Evolutionary conservation across 2,888 invertebrate genomes (phyloP).

Genomic region (Chouioia cunea): DNA sequence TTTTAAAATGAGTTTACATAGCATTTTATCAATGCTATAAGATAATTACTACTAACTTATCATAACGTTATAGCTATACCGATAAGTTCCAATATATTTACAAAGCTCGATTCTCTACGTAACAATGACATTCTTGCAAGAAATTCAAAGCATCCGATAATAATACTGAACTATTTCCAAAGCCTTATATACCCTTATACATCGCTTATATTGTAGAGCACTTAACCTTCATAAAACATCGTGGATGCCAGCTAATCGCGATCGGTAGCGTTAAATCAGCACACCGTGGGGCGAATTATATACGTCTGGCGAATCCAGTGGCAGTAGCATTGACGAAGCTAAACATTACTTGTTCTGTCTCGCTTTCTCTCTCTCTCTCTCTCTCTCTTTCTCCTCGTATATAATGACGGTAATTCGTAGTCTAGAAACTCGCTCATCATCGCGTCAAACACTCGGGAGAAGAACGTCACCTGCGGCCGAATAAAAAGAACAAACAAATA

Average conservation of each 20-base stretch:
- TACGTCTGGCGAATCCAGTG: slow-evolving; percentile 55
- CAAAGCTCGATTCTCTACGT: no score
- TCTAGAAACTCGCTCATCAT: slow-evolving; percentile 62
- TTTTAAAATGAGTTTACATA: no score
- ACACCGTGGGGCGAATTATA: slow-evolving; percentile 37
- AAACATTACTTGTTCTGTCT: slow-evolving; percentile 45
- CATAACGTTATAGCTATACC: no score
- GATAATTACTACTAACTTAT: no score
- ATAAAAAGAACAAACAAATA: slow-evolving; percentile 4
- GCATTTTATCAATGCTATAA: no score
- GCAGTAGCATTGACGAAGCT: slow-evolving; percentile 59
- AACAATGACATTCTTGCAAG: not conserved
- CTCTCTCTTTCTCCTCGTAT: no score
- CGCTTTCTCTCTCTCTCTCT: slow-evolving; percentile 64
- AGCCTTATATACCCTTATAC: no score
- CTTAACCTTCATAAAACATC: not conserved
- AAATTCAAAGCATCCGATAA: not conserved
- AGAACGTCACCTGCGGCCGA: slow-evolving; percentile 67
- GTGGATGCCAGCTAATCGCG: not conserved
- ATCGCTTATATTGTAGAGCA: no score
- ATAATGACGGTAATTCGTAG: slow-evolving; percentile 66
- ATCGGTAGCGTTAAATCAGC: slow-evolving; percentile 44
- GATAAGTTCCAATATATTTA: no score
- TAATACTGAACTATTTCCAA: no score
- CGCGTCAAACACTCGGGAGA: slow-evolving; percentile 60